A percentile compares a stretch with the other conserved stretches of the same genome.
Evolutionary conservation across 2,797 vertebrate species (phyloP).

Genomic region (Tragelaphus eurycerus): DNA sequence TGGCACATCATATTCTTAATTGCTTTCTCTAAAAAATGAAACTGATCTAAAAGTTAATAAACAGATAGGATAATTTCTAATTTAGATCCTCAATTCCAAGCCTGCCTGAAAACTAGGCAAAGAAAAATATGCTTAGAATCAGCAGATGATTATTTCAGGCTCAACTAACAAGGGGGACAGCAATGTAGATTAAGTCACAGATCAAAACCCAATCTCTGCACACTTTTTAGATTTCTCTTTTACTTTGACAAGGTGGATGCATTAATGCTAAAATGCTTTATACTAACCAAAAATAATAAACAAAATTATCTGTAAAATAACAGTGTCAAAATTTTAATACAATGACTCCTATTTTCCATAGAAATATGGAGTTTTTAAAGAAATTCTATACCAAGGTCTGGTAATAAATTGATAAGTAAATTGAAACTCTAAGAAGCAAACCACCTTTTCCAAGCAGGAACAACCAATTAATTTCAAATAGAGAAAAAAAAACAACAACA

Average conservation of each 20-base stretch:
- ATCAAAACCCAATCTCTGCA: not conserved
- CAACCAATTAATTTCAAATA: not conserved
- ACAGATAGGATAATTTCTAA: conserved; percentile 25
- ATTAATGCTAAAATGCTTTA: not conserved
- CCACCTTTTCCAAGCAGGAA: not conserved
- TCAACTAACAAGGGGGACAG: not conserved
- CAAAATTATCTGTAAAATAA: not conserved
- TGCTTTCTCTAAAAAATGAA: conserved; percentile 53
- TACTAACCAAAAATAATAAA: not conserved
- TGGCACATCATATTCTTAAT: conserved; percentile 55
- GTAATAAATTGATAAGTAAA: not conserved
- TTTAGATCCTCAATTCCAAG: conserved; percentile 26
- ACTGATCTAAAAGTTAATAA: conserved; percentile 39
- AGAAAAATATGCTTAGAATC: not conserved
- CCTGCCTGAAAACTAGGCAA: not conserved
- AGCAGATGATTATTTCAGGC: not conserved
- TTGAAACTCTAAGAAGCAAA: not conserved
- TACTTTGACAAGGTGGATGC: not conserved
- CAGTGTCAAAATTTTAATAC: not conserved
- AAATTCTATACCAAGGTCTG: not conserved
- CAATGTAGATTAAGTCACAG: not conserved
- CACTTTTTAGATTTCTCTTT: not conserved
- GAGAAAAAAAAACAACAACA: not conserved
- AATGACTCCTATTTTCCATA: not conserved
- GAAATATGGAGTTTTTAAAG: not conserved